Base-by-base conservation (phyloP, 2,113 vertebrate genomes). In the Pteropus alecto region DNA sequence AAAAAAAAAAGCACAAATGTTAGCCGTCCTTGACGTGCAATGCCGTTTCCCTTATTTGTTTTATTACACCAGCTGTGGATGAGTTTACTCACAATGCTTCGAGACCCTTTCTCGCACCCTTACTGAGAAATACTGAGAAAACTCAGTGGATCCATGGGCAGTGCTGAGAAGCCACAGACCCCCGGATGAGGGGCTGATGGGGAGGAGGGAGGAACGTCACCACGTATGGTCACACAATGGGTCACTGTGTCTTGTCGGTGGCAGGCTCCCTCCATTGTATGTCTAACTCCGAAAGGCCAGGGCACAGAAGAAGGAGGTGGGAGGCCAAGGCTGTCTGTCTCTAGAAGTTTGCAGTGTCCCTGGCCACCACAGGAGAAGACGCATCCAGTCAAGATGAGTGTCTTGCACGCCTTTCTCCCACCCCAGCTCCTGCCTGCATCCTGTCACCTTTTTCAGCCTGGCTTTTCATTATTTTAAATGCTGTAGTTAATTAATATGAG, bases 61-160 rank as follows among this genome's bases (percentile, higher is more conserved):
- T 98, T 90, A 87, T 95, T 91, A 38, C 22, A 48, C 48, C 46
- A 68, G 88, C 96, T 96, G 78, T 84, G 74, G 96, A 76, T 83
- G 96, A 97, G 87, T 90, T 98, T 97, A 96, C 98, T 98, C 97
- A 83, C 92, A 84, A 84, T 0, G 60, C 73, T 91, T 90, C 79
- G 54, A 90, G 96, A 81, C 28, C 41, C 26, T 51, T 93, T 88
- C 91, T 68, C 38, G 86, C 60, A 5, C 2, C 24, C 33, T 73
- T 70, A 95, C 65, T 94, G 78, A 81, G 78, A 81, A n/a, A 94
- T 54, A 82, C 33, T 26, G 21, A 5, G 90, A 35, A n/a, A 91
- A 71, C 68, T 58, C 54, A 0, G 73, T 21, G 51, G 83, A 43
- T 13, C 35, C 13, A 13, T n/a, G 70, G 35, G 1, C 2, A 15